phyloP scores from a whole-genome alignment of 1,140 invertebrate species.

The Drosophila truncata region DNA sequence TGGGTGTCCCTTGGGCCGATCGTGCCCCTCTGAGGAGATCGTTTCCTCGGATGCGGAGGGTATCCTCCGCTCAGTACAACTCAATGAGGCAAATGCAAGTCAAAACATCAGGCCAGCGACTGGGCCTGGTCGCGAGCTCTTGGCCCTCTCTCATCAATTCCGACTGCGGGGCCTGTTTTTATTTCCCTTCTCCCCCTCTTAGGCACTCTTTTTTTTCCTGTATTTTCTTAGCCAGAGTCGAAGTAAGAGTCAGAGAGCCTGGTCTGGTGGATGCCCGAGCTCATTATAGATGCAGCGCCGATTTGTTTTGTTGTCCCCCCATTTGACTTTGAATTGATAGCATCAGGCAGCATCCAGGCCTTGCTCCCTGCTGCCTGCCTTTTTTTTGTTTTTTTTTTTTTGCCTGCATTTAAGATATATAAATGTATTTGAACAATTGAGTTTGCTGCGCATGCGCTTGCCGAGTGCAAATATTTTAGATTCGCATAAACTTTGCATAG shows the following conservation, averaged over 20 bases:
- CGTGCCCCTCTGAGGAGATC: constrained; percentile 29
- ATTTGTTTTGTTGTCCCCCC: constrained; percentile 83
- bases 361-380: not conserved
- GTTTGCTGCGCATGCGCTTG: constrained; percentile 75
- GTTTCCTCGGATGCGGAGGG: too few species aligned
- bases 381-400: constrained; percentile 17
- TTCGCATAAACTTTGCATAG: constrained; percentile 84
- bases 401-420: constrained; percentile 75
- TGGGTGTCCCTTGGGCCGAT: constrained; percentile 66
- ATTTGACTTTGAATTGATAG: constrained; percentile 84
- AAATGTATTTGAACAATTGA: constrained; percentile 82
- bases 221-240: not conserved
- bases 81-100: constrained; percentile 58
- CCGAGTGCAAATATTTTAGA: constrained; percentile 76
- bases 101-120: constrained; percentile 35
- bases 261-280: constrained; percentile 25
- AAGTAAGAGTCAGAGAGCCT: not conserved
- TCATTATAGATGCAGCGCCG: constrained; percentile 83
- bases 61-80: constrained; percentile 16
- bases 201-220: not conserved
- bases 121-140: constrained; percentile 7
- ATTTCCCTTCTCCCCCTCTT: not conserved
- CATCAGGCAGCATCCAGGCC: constrained; percentile 61
- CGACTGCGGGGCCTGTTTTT: constrained; percentile 30
- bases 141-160: constrained; percentile 53